Conservation (phyloP, 1,140 invertebrate species). For the Agrilus planipennis region DNA sequence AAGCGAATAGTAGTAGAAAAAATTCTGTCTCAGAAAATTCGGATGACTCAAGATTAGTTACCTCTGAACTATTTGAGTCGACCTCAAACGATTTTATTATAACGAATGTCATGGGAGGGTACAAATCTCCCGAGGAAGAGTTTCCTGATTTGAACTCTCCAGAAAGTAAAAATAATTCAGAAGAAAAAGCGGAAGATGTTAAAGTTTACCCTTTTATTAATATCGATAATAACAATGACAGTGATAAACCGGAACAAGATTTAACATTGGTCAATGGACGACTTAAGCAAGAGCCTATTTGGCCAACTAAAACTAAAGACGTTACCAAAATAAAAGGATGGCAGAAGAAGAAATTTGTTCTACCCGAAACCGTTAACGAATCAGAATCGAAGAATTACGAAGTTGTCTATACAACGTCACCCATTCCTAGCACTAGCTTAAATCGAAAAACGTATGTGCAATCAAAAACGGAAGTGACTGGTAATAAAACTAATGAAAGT, state of each 20-base stretch:
- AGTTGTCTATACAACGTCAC: too few species aligned
- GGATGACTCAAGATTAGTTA: too few species aligned
- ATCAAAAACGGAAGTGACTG: too few species aligned
- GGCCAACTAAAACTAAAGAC: slow-evolving; percentile 11
- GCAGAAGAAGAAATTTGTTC: slow-evolving; percentile 7
- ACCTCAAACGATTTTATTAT: too few species aligned
- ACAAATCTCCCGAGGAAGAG: not conserved
- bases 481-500: too few species aligned
- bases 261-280: not conserved
- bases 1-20: too few species aligned
- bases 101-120: not conserved
- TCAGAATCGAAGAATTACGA: not conserved
- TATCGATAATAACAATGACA: not conserved
- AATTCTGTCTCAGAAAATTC: too few species aligned
- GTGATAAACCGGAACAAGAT: not conserved
- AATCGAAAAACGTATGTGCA: too few species aligned
- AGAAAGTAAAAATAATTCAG: not conserved
- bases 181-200: not conserved
- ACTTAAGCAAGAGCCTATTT: not conserved
- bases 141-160: not conserved
- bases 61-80: too few species aligned
- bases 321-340: slow-evolving; percentile 12
- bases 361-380: not conserved
- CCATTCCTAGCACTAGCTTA: too few species aligned
- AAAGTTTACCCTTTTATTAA: not conserved